These are phyloP conservation scores for Empidonax traillii DNA, from an alignment of 2,113 vertebrate species.

Conservation along the genomic window DNA sequence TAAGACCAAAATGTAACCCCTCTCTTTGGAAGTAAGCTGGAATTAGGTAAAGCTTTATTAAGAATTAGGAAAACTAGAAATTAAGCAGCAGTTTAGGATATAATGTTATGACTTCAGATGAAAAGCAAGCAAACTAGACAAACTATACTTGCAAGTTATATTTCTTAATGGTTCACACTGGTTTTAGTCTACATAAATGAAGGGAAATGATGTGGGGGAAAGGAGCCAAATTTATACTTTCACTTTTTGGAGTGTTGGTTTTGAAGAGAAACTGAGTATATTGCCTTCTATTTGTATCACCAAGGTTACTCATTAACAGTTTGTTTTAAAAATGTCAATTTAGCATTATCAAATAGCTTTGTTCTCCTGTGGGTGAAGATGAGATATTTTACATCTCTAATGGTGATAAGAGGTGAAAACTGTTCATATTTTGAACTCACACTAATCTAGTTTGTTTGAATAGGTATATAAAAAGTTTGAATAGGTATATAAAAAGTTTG, in stretches of 20 bases:
- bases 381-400: background rate
- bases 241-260: background rate
- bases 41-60: background rate
- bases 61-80: background rate
- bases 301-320: background rate
- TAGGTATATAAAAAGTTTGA: background rate
- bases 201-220: background rate
- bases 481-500: background rate
- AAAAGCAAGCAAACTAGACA: background rate
- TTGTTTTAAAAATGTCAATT: background rate
- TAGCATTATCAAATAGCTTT: background rate
- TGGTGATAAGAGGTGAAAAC: background rate
- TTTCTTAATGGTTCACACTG: background rate
- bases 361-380: background rate
- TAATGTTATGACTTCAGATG: background rate
- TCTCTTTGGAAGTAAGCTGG: background rate
- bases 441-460: background rate
- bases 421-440: background rate
- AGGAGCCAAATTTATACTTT: background rate
- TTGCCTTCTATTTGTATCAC: background rate
- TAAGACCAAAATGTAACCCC: background rate
- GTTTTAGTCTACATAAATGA: background rate
- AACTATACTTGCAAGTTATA: background rate
- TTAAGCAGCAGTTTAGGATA: background rate
- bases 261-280: background rate